Percentiles rank a stretch among this genome's conserved stretches.
These are phyloP conservation scores for Myotis brandtii DNA, from an alignment of 2,113 vertebrate genomes.

Conservation along the genomic window DNA sequence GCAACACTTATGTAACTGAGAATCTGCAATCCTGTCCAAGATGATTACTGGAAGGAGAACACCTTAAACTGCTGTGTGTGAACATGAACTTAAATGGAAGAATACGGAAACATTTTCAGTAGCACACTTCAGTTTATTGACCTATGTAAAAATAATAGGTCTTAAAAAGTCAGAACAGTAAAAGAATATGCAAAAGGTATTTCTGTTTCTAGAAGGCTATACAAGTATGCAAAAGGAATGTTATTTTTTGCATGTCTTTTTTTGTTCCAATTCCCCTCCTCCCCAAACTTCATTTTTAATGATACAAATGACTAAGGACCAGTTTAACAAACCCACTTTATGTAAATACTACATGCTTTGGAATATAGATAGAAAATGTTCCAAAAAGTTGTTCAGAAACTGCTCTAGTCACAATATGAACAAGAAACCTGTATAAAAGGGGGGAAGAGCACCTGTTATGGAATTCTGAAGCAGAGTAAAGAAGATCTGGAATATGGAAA, in stretches of 20 bases:
- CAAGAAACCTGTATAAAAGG: conserved; percentile 89
- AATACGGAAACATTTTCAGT: conserved; percentile 76
- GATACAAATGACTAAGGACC: conserved; percentile 98
- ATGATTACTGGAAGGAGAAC: neutral
- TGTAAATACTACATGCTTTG: conserved; percentile 98
- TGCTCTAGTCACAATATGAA: conserved; percentile 94
- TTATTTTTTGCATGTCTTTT: conserved; percentile 80
- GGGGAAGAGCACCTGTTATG: conserved; percentile 89
- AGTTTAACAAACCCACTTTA: conserved; percentile 94
- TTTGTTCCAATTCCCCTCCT: conserved; percentile 62
- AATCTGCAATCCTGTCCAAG: neutral
- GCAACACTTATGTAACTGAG: neutral
- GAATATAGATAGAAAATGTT: conserved; percentile 91
- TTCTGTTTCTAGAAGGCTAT: conserved; percentile 86
- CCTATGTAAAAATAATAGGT: conserved; percentile 89
- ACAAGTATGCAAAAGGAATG: conserved; percentile 89
- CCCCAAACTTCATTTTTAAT: conserved; percentile 86
- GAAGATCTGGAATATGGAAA: conserved; percentile 78
- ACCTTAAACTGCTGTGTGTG: neutral
- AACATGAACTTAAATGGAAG: conserved; percentile 63
- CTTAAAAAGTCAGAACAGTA: conserved; percentile 87
- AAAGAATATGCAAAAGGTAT: conserved; percentile 88
- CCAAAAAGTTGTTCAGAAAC: conserved; percentile 89
- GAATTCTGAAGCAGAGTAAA: conserved; percentile 88
- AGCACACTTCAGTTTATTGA: conserved; percentile 89